Base-by-base conservation (phyloP, 2,888 invertebrate genomes). In the Caenorhabditis auriculariae region DNA sequence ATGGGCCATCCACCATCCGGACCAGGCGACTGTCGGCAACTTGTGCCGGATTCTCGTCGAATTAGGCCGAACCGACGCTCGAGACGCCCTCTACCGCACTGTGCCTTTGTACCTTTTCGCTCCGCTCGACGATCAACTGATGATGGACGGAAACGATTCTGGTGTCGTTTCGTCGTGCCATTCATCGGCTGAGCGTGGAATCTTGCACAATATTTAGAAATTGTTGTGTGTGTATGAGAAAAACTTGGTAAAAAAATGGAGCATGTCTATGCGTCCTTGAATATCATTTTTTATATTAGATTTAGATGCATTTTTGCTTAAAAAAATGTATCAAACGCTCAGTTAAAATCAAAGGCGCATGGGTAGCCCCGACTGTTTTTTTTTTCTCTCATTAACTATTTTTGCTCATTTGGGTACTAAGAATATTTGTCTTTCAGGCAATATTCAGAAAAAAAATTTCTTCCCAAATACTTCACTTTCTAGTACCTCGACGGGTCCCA, bases 41-140 rank as follows among this genome's bases (percentile, higher is more conserved):
- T 82, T 88, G 50, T 84, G 88, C 48, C 76, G 82, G 39, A 87
- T 86, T 74, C 83, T 88, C 71, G 82, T 84, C 63, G 87, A 87
- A 67, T 83, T 88, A 72, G 87, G 87, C 48, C 84, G 88, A 38
- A 83, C 86, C 19, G 69, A 69, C 38, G 87, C 86, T 0, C 85
- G 86, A 2, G 86, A 87, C 60, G 83, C 86, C n/a, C 82, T 88
- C 17, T 83, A 87, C 61, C 84, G 86, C 39, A 85, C 86, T 17
- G 84, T 86, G 29, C 86, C 87, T 12, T 78, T 86, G 49, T 86
- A 83, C 56, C 56, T 72, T 32, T 69, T 76, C 50, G 68, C 73
- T 1, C 69, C 75, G 6, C 46, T 71, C 32, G 68, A 70, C 29
- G 69, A 62, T 9, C 55, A 62, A 6, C 60, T 35, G 23, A 37